Evolutionary conservation across 2,888 invertebrate species (phyloP).

Genomic region (Machimus rusticus): DNA sequence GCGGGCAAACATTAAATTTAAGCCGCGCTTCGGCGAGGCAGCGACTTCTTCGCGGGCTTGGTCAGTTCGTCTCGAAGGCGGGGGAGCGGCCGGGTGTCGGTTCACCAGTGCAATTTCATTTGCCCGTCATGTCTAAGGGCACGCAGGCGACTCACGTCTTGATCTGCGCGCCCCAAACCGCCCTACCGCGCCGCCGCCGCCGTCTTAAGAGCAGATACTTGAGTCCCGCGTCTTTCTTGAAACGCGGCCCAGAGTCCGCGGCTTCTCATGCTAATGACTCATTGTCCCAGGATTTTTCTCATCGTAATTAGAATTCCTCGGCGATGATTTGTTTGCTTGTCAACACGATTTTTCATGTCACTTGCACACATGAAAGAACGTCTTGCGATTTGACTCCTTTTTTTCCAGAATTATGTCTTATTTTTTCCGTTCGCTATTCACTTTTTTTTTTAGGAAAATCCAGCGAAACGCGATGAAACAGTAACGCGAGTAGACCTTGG

Average conservation of each 20-base stretch:
- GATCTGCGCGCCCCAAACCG: not conserved
- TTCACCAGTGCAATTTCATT: not conserved
- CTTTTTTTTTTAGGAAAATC: not conserved
- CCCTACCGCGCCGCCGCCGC: not conserved
- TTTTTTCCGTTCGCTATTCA: not conserved
- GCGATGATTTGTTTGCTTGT: conserved; percentile 37
- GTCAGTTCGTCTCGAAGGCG: not conserved
- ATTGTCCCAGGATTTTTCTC: conserved; percentile 31
- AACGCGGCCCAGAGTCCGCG: not conserved
- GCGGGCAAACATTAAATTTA: conserved; percentile 15
- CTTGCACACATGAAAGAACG: not conserved
- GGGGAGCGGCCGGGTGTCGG: not conserved
- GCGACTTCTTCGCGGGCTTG: not conserved
- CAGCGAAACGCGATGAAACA: not conserved
- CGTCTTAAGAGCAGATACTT: not conserved
- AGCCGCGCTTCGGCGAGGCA: not conserved
- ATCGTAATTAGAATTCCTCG: conserved; percentile 26
- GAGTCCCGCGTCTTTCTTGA: not conserved
- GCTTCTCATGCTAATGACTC: conserved; percentile 30
- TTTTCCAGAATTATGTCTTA: not conserved
- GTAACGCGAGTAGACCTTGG: not conserved
- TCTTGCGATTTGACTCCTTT: not conserved
- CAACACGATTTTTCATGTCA: conserved; percentile 18
- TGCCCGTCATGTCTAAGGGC: conserved; percentile 1
- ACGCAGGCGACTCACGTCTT: not conserved